A percentile compares a stretch with the other conserved stretches of the same genome.
Conservation (phyloP, 92 coral and sea anemone species). For the Bergia puertoricense region DNA sequence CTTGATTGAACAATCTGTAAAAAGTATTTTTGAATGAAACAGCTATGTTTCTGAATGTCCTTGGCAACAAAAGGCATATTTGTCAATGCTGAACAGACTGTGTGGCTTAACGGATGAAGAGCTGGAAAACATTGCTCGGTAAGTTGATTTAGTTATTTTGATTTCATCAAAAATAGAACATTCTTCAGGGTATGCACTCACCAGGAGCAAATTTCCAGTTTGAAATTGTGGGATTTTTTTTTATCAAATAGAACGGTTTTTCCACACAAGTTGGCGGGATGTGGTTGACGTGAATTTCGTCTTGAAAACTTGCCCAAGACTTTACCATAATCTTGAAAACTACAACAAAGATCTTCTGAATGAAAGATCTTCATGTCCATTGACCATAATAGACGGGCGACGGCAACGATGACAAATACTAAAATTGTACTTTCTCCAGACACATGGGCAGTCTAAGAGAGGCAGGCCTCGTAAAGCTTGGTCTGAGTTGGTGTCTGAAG, state of each 20-base stretch:
- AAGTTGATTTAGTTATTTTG: slow-evolving; percentile 22
- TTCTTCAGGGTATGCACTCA: neutral
- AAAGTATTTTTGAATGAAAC: neutral
- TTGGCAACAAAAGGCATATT: slow-evolving; percentile 80
- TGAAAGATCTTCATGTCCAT: no score
- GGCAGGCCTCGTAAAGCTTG: no score
- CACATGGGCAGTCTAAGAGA: no score
- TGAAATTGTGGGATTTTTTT: neutral
- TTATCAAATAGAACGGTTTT: neutral
- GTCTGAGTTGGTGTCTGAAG: no score
- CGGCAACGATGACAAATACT: no score
- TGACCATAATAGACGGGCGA: no score
- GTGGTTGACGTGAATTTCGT: no score
- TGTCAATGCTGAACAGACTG: slow-evolving; percentile 83
- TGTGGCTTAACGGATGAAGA: slow-evolving; percentile 89
- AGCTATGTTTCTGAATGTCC: slow-evolving; percentile 84
- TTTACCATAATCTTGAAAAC: no score
- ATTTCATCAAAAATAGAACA: neutral
- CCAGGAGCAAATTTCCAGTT: neutral
- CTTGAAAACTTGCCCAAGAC: no score
- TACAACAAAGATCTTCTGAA: no score
- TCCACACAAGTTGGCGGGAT: neutral
- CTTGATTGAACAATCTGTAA: neutral
- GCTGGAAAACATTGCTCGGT: slow-evolving; percentile 83
- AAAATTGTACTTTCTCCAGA: no score